Percentiles rank a stretch among this genome's conserved stretches.
Conservation (phyloP, 2,888 invertebrate species). For the Hirtodrosophila histrioides region DNA sequence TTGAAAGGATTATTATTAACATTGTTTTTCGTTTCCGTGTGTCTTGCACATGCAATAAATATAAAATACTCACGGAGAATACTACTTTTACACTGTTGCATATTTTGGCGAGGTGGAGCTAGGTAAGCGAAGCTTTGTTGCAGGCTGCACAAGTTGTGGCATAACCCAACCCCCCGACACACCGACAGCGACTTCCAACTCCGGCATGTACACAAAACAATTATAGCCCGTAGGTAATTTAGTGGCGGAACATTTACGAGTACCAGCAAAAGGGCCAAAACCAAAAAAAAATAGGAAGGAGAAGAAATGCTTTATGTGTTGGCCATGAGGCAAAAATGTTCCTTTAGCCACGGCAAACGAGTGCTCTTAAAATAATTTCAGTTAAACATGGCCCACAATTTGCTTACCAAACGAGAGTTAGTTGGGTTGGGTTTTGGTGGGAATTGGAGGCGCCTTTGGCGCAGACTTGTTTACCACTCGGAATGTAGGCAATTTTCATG, state of each 20-base stretch:
- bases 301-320: conserved; percentile 63
- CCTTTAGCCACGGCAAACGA: conserved; percentile 28
- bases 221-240: conserved; percentile 79
- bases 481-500: conserved; percentile 61
- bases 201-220: conserved; percentile 72
- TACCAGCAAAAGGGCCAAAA: conserved; percentile 35
- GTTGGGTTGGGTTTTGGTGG: not conserved
- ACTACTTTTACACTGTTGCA: conserved; percentile 56
- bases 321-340: conserved; percentile 52
- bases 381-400: conserved; percentile 75
- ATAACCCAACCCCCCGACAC: conserved; percentile 15
- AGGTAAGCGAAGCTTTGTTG: conserved; percentile 34
- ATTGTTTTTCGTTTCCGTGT: conserved; percentile 21
- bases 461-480: conserved; percentile 38
- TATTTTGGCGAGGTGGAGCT: conserved; percentile 17
- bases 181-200: no score
- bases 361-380: conserved; percentile 76
- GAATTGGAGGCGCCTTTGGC: conserved; percentile 38
- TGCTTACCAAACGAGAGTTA: conserved; percentile 44
- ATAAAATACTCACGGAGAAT: conserved; percentile 24
- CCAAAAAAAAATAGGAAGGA: conserved; percentile 14
- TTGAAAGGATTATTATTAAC: conserved; percentile 18
- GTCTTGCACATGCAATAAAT: conserved; percentile 63
- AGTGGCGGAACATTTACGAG: conserved; percentile 71
- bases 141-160: conserved; percentile 40